These are phyloP conservation scores for Phenganax subtilis DNA, from an alignment of 92 coral and sea anemone species.

Conservation along the genomic window DNA sequence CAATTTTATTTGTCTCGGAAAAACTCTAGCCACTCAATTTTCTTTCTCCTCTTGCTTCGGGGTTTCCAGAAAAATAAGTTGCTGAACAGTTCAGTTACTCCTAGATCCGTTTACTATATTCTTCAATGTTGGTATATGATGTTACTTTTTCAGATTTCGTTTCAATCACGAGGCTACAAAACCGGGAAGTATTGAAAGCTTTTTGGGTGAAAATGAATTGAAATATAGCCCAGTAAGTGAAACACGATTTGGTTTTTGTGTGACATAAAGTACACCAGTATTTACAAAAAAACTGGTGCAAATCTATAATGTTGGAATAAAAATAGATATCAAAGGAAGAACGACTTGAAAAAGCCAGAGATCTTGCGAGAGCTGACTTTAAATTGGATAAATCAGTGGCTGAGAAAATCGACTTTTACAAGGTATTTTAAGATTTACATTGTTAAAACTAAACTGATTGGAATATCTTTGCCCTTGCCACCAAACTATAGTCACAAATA, in stretches of 20 bases:
- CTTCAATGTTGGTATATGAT: background rate
- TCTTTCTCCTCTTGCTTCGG: too few relatives aligned
- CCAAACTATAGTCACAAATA: background rate
- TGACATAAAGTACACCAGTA: background rate
- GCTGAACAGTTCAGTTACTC: background rate
- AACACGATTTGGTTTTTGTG: background rate
- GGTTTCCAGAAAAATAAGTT: background rate
- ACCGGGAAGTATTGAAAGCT: conserved; percentile 39
- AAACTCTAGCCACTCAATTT: too few relatives aligned
- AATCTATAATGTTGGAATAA: background rate
- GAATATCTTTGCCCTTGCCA: background rate
- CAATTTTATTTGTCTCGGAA: too few relatives aligned
- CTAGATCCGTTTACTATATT: background rate
- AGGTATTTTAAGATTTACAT: conserved; percentile 46
- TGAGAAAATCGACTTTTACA: conserved; percentile 61
- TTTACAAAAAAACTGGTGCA: background rate
- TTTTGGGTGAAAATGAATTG: conserved; percentile 62
- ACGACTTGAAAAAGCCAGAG: background rate
- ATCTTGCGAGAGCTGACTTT: conserved; percentile 54
- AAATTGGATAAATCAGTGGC: conserved; percentile 44
- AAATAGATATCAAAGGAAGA: conserved; percentile 59
- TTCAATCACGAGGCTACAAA: conserved; percentile 37
- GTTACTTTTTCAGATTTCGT: conserved; percentile 47
- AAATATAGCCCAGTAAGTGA: conserved; percentile 59
- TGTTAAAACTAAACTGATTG: background rate